phyloP scores from a whole-genome alignment of 2,888 invertebrate species.

The Pseudococcus viburni region DNA sequence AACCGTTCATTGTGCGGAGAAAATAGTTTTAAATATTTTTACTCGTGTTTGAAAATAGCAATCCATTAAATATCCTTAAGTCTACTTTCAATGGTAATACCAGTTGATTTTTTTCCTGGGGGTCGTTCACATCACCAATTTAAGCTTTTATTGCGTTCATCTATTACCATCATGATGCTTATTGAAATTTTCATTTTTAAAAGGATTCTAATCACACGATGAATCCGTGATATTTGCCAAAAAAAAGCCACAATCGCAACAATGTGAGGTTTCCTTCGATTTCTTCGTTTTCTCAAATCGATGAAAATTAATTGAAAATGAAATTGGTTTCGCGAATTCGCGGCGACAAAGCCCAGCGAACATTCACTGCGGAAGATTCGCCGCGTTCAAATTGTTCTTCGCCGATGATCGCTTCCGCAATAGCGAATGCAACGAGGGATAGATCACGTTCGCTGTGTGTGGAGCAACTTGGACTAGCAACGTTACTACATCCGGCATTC shows the following conservation, averaged over 20 bases:
- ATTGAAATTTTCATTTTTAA: not conserved
- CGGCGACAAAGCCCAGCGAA: slow-evolving; percentile 61
- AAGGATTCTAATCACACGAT: not conserved
- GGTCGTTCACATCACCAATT: not conserved
- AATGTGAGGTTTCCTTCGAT: not conserved
- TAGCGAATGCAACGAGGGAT: slow-evolving; percentile 69
- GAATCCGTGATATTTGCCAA: not conserved
- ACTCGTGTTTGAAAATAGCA: not conserved
- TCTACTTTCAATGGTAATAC: not conserved
- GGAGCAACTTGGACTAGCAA: slow-evolving; percentile 69
- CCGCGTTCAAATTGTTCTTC: slow-evolving; percentile 53
- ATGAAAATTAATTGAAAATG: slow-evolving; percentile 54
- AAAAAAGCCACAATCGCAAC: not conserved
- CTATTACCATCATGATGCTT: not conserved
- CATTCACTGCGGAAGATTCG: slow-evolving; percentile 17
- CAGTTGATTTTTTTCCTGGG: not conserved
- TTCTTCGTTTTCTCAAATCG: not conserved
- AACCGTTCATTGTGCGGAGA: not conserved
- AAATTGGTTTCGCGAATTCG: slow-evolving; percentile 67
- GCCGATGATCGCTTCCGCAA: slow-evolving; percentile 22
- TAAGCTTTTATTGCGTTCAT: not conserved
- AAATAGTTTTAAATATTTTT: not conserved
- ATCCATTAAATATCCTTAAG: not conserved
- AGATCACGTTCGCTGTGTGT: slow-evolving; percentile 72
- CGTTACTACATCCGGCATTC: slow-evolving; percentile 69